Percentiles rank a stretch among this genome's conserved stretches.
Evolutionary conservation across 1,140 invertebrate genomes (phyloP).

Genomic region (Neodiprion pinetum): DNA sequence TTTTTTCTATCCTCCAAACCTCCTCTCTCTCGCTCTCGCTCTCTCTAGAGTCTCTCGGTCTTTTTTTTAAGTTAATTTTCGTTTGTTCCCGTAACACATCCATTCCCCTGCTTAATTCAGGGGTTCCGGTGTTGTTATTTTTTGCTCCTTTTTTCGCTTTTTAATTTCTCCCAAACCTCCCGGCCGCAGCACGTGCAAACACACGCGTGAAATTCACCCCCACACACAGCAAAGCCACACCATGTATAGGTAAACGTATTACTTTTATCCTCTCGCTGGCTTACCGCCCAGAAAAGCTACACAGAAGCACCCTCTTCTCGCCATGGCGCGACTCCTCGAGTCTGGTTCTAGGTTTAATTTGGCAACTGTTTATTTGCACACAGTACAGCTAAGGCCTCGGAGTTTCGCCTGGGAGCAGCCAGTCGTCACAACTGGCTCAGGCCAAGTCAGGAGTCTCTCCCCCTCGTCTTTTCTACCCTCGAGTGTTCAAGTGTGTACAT

Average conservation of each 20-base stretch:
- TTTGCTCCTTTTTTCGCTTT: neutral
- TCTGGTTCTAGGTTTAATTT: constrained; percentile 7
- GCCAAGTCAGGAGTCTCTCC: neutral
- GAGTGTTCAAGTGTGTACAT: neutral
- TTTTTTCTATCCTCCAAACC: too few species aligned
- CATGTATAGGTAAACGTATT: neutral
- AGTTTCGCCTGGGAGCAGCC: neutral
- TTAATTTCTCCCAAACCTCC: neutral
- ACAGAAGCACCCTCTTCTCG: neutral
- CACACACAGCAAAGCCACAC: neutral
- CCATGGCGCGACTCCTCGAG: neutral
- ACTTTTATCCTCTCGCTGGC: neutral
- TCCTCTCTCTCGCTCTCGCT: too few species aligned
- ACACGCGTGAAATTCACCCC: too few species aligned
- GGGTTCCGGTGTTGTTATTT: neutral
- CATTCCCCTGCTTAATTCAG: neutral
- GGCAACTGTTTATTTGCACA: constrained; percentile 5
- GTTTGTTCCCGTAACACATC: neutral
- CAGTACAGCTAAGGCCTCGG: neutral
- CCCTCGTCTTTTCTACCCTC: neutral
- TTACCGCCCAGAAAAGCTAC: neutral
- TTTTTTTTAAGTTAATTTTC: neutral
- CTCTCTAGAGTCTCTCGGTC: neutral
- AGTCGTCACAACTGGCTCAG: neutral
- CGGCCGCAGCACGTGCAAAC: too few species aligned